phyloP scores from a whole-genome alignment of 2,797 vertebrate species.

The Pseudochirops cupreus region DNA sequence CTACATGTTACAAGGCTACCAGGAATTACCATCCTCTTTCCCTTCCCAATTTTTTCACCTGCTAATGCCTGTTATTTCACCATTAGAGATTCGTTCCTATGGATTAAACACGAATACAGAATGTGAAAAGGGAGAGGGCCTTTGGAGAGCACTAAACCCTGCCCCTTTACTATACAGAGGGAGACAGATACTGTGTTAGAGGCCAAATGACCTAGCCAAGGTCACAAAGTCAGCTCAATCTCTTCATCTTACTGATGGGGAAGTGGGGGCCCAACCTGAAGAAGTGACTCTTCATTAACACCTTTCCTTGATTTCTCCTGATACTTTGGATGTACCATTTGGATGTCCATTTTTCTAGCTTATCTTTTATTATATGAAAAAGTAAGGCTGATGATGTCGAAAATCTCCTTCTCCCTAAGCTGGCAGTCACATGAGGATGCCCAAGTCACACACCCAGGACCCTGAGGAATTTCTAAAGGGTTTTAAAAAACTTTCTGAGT shows the following conservation, averaged over 20 bases:
- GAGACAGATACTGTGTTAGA: too few relatives aligned
- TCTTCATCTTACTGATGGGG: too few relatives aligned
- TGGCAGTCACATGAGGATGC: conserved; percentile 1
- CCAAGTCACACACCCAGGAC: neutral
- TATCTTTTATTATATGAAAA: conserved; percentile 32
- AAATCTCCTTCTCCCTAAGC: neutral
- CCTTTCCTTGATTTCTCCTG: too few relatives aligned
- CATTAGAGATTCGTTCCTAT: neutral
- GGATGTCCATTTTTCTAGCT: neutral
- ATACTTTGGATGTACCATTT: too few relatives aligned
- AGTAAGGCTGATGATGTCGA: neutral
- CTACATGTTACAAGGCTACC: neutral
- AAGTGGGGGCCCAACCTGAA: too few relatives aligned
- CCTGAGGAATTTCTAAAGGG: neutral
- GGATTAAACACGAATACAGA: too few relatives aligned
- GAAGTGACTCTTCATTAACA: too few relatives aligned
- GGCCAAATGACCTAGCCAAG: too few relatives aligned
- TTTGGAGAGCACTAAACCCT: too few relatives aligned
- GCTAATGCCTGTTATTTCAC: neutral
- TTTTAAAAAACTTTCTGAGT: neutral
- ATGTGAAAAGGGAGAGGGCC: too few relatives aligned
- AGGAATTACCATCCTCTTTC: neutral
- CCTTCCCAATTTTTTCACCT: neutral
- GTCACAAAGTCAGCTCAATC: too few relatives aligned
- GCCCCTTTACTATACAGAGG: too few relatives aligned